These are phyloP conservation scores for Oryzias curvinotus DNA, from an alignment of 2,113 vertebrate species.

Conservation along the genomic window DNA sequence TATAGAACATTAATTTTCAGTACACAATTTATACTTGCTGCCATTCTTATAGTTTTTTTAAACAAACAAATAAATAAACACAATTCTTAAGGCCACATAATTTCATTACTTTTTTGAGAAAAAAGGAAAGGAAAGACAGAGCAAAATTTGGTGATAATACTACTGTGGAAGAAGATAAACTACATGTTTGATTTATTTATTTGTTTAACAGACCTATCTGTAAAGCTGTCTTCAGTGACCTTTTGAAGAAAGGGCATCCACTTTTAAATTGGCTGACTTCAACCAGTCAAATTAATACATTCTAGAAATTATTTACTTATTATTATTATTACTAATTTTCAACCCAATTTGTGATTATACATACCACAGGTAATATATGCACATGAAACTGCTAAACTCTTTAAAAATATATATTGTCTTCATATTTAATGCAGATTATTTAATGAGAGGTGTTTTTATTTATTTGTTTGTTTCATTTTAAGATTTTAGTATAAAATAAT, in stretches of 20 bases:
- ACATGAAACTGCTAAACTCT: no score
- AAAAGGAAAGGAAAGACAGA: no score
- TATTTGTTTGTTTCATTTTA: background rate
- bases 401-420: no score
- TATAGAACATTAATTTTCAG: background rate
- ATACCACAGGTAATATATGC: no score
- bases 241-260: background rate
- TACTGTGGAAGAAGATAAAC: background rate
- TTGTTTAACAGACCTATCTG: background rate
- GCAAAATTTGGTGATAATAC: no score
- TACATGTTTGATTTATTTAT: background rate
- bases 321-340: background rate
- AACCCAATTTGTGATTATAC: no score
- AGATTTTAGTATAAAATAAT: no score
- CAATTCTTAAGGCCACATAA: no score
- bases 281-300: background rate
- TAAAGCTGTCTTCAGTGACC: background rate
- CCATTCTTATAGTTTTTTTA: constrained; percentile 48
- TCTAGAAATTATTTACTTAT: background rate
- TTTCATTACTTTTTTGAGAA: no score
- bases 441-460: background rate
- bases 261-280: background rate
- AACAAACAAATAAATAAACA: no score
- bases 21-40: constrained; percentile 30
- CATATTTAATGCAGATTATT: no score